Evolutionary conservation across 2,797 vertebrate genomes (phyloP), one percentile per base, ranked within the genome.

Genomic region (Poecilia velifera): DNA sequence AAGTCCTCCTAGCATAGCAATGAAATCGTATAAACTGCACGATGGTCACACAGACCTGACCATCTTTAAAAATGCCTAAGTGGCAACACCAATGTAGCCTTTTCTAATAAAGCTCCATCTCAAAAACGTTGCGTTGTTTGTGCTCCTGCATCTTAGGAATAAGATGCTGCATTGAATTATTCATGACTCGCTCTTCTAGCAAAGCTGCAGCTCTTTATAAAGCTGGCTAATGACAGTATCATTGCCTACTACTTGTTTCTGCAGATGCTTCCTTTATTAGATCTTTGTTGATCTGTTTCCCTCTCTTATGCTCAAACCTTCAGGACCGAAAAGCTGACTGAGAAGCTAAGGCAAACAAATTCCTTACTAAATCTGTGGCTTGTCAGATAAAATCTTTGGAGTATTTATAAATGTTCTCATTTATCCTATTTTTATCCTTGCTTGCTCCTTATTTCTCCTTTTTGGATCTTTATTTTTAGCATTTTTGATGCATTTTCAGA

Each of bases 91-190:
- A 59, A 36, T 39, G 34, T 43, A 71, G 31, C 12, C 31, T 10
- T 49, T 74, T 66, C 31, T 83, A 72, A 70, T 47, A n/a, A 31
- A 73, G 22, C 18, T 36, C 3, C 28, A 57, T 39, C 74, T 73
- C n/a, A 34, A 51, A 53, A 76, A 83, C 49, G 9, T 34, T 82
- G 18, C 76, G 10, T 53, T 10, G 62, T 81, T 76, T 20, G 43
- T 70, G 39, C 70, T 71, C 78, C 82, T 78, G 77, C 82, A 82
- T 80, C 86, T 79, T 87, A 79, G 73, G 70, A 88, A 82, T 74
- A 82, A 86, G 78, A 83, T 47, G 1, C 73, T 47, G 28, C 66
- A 0, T 80, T 92, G 47, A 91, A 90, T 92, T 72, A 93, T 92
- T 89, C 81, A 92, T 8, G 2, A 88, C 80, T 76, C 79, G 41